These are phyloP conservation scores for Hassar affinis DNA, from an alignment of 2,113 vertebrate species.

Conservation along the genomic window DNA sequence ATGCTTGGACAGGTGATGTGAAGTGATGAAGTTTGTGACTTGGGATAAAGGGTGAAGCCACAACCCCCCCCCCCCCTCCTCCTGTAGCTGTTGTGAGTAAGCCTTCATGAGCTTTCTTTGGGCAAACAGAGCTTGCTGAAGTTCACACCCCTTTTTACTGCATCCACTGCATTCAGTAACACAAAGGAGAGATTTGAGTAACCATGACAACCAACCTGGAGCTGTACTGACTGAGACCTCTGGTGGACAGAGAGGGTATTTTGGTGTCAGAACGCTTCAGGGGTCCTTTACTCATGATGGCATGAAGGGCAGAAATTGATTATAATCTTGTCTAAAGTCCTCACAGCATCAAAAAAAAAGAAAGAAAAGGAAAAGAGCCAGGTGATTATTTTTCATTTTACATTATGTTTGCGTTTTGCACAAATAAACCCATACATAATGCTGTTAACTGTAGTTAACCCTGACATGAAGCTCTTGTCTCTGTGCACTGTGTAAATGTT, in stretches of 20 bases:
- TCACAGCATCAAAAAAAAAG: too few species aligned
- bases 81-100: background rate
- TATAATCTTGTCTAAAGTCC: background rate
- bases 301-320: background rate
- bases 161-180: constrained; percentile 23
- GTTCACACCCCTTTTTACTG: constrained; percentile 26
- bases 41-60: background rate
- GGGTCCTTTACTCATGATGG: background rate
- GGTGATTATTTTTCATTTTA: too few species aligned
- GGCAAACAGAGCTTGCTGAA: constrained; percentile 16
- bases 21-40: background rate
- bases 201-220: constrained; percentile 22
- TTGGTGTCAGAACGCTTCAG: background rate
- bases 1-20: background rate
- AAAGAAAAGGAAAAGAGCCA: too few species aligned
- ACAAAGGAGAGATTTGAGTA: constrained; percentile 19
- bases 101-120: background rate
- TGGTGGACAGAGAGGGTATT: constrained; percentile 6
- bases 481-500: background rate
- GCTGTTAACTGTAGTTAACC: background rate
- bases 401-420: too few species aligned
- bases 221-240: constrained; percentile 6
- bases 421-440: background rate
- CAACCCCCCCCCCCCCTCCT: too few species aligned
- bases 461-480: background rate